These are phyloP conservation scores for Rambutsinella grinnellia DNA, from an alignment of 2,888 invertebrate genomes.

Conservation along the genomic window DNA sequence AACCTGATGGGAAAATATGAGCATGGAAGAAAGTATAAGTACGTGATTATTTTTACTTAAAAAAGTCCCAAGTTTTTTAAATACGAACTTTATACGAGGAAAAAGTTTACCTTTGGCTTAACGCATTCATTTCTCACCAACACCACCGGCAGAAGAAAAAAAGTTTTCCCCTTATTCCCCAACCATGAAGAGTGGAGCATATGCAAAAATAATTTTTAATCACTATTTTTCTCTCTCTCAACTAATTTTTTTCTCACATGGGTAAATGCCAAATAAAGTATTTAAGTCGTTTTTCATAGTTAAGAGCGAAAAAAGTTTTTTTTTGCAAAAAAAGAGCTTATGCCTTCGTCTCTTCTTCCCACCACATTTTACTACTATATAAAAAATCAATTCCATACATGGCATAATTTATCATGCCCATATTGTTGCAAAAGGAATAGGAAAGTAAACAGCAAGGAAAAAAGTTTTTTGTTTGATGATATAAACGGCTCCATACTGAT, in stretches of 20 bases:
- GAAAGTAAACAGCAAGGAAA: not conserved
- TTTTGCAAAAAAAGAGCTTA: not conserved
- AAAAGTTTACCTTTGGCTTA: not conserved
- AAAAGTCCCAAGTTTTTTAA: not conserved
- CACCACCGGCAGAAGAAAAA: not conserved
- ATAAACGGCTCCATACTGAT: not conserved
- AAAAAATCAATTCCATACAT: not conserved
- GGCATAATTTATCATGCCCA: not conserved
- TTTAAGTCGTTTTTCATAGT: conserved; percentile 1
- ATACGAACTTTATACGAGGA: not conserved
- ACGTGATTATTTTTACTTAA: not conserved
- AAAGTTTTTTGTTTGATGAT: not conserved
- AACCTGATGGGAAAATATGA: not conserved
- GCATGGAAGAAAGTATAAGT: not conserved
- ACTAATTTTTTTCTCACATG: not conserved
- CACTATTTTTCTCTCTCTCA: not conserved
- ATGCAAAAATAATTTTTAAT: conserved; percentile 18
- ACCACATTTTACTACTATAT: not conserved
- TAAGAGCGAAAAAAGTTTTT: not conserved
- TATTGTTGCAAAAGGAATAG: not conserved
- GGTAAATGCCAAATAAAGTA: not conserved
- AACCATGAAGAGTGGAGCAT: too few species aligned
- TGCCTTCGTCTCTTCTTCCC: not conserved
- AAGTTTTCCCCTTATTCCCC: not conserved
- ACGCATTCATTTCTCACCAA: not conserved